A percentile compares a stretch with the other conserved stretches of the same genome.
These are phyloP conservation scores for Gnathonemus echidnorhynchus DNA, from an alignment of 2,113 vertebrate species.

Conservation along the genomic window DNA sequence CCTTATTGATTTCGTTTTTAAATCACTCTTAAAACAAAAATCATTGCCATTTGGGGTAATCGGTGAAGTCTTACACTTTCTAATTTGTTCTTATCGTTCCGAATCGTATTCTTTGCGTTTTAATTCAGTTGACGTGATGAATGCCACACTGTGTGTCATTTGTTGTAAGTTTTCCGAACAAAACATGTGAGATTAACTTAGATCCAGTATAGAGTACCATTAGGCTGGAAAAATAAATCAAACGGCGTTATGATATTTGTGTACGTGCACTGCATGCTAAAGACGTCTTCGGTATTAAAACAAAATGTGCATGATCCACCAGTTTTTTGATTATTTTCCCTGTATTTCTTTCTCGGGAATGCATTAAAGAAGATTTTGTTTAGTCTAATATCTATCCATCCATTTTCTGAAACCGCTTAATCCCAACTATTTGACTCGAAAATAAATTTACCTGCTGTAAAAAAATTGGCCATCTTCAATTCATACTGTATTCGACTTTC, in stretches of 20 bases:
- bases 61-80: background rate
- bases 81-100: background rate
- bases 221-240: background rate
- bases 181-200: background rate
- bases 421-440: background rate
- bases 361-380: background rate
- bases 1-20: background rate
- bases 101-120: background rate
- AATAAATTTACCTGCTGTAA: background rate
- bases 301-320: background rate
- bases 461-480: background rate
- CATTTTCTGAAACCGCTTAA: no score
- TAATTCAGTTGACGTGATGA: background rate
- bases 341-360: background rate
- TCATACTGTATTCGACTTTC: background rate
- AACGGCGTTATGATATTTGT: background rate
- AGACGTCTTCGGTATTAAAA: background rate
- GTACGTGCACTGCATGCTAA: background rate
- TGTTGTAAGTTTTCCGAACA: background rate
- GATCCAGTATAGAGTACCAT: background rate
- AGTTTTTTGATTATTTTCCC: no score
- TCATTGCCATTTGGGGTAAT: background rate
- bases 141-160: background rate
- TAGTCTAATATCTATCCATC: background rate
- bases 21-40: background rate